Evolutionary conservation across 2,888 invertebrate genomes (phyloP).

Genomic region (Oscheius sp.): DNA sequence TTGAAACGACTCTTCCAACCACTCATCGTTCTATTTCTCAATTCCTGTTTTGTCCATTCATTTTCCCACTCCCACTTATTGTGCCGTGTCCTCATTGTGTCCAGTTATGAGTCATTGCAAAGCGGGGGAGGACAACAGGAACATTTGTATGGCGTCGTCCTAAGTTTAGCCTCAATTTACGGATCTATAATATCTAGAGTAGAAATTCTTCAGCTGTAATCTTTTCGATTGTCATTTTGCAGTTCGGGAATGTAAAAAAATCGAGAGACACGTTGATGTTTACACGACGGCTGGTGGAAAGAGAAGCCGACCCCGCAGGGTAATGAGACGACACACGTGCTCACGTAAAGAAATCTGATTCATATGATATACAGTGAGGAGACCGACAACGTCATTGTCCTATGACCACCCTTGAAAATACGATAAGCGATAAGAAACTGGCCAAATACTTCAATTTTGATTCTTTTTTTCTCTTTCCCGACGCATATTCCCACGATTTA

Average conservation of each 20-base stretch:
- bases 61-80: conserved; percentile 6
- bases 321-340: background rate
- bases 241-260: background rate
- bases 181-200: too few relatives aligned
- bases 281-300: conserved; percentile 26
- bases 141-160: too few relatives aligned
- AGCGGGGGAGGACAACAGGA: background rate
- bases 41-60: conserved; percentile 12
- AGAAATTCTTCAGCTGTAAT: too few relatives aligned
- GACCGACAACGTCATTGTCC: too few relatives aligned
- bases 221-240: too few relatives aligned
- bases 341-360: conserved; percentile 5
- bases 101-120: conserved; percentile 22
- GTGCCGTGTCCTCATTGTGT: conserved; percentile 8
- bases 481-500: background rate
- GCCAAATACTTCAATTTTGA: background rate
- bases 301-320: conserved; percentile 16
- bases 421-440: conserved; percentile 2
- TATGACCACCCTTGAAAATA: conserved; percentile 11
- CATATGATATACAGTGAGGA: conserved; percentile 4
- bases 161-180: too few relatives aligned
- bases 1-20: background rate
- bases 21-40: conserved; percentile 2
- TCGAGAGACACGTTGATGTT: background rate
- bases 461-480: background rate